These are phyloP conservation scores for Proteles cristata DNA, from an alignment of 2,113 vertebrate genomes.

Conservation along the genomic window DNA sequence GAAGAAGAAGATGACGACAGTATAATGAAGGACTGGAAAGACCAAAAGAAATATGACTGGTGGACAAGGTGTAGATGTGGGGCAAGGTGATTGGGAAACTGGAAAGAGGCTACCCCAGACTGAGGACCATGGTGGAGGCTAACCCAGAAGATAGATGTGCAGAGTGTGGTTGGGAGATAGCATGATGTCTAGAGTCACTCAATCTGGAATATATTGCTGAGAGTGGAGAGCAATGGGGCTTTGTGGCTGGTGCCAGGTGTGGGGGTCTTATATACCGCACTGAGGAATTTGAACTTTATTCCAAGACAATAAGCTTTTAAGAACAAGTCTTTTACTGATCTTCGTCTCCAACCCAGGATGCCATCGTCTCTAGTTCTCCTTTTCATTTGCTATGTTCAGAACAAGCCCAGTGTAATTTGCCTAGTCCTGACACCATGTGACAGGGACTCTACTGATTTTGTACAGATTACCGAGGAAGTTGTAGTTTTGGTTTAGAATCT, in stretches of 20 bases:
- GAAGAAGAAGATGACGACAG: too few species aligned
- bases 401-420: background rate
- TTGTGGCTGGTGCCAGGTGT: background rate
- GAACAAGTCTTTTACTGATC: background rate
- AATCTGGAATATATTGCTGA: background rate
- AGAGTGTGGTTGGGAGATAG: background rate
- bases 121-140: background rate
- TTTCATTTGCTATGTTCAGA: background rate
- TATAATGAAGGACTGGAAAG: background rate
- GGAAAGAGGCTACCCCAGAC: background rate
- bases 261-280: background rate
- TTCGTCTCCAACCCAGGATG: background rate
- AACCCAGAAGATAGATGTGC: fast-evolving
- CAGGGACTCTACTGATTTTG: background rate
- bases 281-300: background rate
- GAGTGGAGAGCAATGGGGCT: background rate
- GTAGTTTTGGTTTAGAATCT: background rate
- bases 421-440: background rate
- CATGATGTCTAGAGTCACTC: background rate
- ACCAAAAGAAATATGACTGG: background rate
- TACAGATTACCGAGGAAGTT: background rate
- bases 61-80: background rate
- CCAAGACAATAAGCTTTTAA: background rate
- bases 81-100: background rate
- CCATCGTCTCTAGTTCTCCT: background rate